Evolutionary conservation across 1,140 invertebrate genomes (phyloP), one percentile per base, ranked within the genome.

Genomic region (Samia ricini): DNA sequence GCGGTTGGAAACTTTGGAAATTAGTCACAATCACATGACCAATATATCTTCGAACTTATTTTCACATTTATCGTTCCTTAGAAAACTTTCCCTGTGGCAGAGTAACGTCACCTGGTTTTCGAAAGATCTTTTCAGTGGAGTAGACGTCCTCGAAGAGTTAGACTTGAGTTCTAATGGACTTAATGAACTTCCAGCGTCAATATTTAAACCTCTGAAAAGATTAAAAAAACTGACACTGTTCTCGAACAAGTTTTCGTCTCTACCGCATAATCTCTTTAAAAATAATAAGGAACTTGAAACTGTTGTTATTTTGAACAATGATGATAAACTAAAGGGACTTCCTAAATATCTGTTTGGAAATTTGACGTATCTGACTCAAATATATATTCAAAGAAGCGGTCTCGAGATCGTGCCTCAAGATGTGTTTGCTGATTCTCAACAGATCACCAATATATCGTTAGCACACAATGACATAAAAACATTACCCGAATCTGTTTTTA

Each of bases 91-190:
- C 63, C 73, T 95, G 24, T 94, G 93, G 93, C 91, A 91, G 69
- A 95, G 94, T 70, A 90, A 91, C 61, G 81, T 95, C 55, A 90
- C 85, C 12, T 91, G 92, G 75, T 84, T 95, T 5, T 90, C 91
- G 0, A 83, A 91, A 54, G 90, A 92, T 48, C 86, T 92, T 55
- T 95, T 95, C 63, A 88, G 91, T 26, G 92, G 92, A 19, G 86
- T 94, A 5, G 73, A 90, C 20, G 91, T 92, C 4, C 77, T 95
- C 10, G 81, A 91, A 70, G 91, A 91, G 71, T 84, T 95, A 59
- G 94, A 94, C 79, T 67, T 95, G 19, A 93, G 91, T 68, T 85
- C 83, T 6, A 95, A 95, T 75, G 84, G 91, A n/a, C 85, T 95
- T 58, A 91, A 91, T 22, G 84, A 89, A 22, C 83, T 95, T 42